Base-by-base conservation (phyloP, 2,888 invertebrate genomes). In the Seira ritae region DNA sequence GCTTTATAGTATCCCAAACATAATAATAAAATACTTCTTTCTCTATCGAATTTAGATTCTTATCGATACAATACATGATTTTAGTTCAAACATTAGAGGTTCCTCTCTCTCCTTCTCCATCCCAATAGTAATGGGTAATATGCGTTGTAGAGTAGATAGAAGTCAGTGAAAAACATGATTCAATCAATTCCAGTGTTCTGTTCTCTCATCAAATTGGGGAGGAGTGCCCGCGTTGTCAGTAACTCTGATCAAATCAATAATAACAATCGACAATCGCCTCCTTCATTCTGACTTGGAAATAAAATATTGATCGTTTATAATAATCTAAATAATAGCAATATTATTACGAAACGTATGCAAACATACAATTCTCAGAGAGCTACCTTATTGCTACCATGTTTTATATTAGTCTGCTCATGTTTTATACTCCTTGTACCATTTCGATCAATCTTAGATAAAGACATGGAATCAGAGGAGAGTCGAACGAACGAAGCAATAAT, bases 151-250 rank as follows among this genome's bases (percentile, higher is more conserved):
- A 65, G 73, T 69, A 74, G 74, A 80, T 74, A 74, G 74, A 79
- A 80, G 80, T 80, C 73, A 80, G n/a, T n/a, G n/a, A n/a, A n/a
- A 80, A 74, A 74, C 74, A 80, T 74, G 80, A 80, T 80, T 80
- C 80, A 80, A 80, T 80, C n/a, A n/a, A n/a, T n/a, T 80, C 80
- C 80, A 80, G 80, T 69, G 37, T n/a, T n/a, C n/a, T n/a, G n/a
- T n/a, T n/a, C n/a, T n/a, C 82, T 77, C 76, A 82, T 82, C 82
- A 76, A 82, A 84, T 67, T 46, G 76, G 84, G 84, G 84, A 71
- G 84, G 84, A 68, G 75, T n/a, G n/a, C 84, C 15, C 76, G 71
- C 72, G 80, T 84, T 84, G 84, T 84, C 84, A 84, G 76, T 80
- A 72, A 76, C 31, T 72, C 66, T 65, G 73, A 83, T 83, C 83